Evolutionary conservation across 2,888 invertebrate species (phyloP), one percentile per base, ranked within the genome.

Genomic region (Orchesellides sinensis): DNA sequence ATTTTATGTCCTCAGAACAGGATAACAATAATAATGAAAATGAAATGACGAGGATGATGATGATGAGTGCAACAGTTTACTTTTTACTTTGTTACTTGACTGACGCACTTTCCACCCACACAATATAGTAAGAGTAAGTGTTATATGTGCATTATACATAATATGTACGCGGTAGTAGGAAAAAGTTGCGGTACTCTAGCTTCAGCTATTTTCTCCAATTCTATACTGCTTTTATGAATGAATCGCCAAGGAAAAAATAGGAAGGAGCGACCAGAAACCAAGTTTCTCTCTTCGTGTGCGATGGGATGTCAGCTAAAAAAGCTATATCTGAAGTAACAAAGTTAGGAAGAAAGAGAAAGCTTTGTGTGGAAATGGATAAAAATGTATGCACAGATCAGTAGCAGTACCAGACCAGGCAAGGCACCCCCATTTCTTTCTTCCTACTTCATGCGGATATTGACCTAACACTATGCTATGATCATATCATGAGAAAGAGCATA

Each of bases 81-180:
- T 47, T 52, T 69, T 45, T 35, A 12, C 35, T 66, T 56, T 17
- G 32, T 52, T 23, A 35, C 52, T 65, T 81, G 66, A 77, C 84
- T 85, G 85, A 85, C 85, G 85, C 85, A 85, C 81, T 72, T 83
- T 63, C 80, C 85, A 84, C 84, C 84, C 84, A 85, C 85, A 75
- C 84, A 45, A 35, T 52, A 56, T 47, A 70, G 59, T 40, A 54
- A 59, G 54, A 21, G 29, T 49, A n/a, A n/a, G n/a, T n/a, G n/a
- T n/a, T n/a, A n/a, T n/a, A n/a, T n/a, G n/a, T n/a, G n/a, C n/a
- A n/a, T n/a, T n/a, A n/a, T n/a, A n/a, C n/a, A n/a, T n/a, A n/a
- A n/a, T n/a, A n/a, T n/a, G n/a, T n/a, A n/a, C n/a, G 70, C 40
- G 56, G 52, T 54, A 52, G 14, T 65, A 21, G 10, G 23, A 27